Percentiles rank a stretch among this genome's conserved stretches.
phyloP scores from a whole-genome alignment of 1,140 invertebrate genomes.

The Nylanderia fulva region DNA sequence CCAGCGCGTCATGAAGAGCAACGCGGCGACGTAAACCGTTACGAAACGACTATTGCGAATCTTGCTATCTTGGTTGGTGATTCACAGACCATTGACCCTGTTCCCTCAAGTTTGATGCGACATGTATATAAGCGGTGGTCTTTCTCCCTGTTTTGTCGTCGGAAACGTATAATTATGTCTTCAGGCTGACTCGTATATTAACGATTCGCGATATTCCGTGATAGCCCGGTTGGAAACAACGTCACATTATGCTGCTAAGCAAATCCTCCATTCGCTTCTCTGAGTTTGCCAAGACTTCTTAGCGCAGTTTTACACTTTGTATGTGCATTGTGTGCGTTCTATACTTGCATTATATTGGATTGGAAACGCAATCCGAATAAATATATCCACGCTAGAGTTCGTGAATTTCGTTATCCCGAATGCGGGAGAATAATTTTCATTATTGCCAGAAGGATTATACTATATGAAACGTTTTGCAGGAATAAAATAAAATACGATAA shows the following conservation, averaged over 20 bases:
- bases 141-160: conserved; percentile 32
- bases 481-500: no score
- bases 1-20: conserved; percentile 34
- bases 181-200: conserved; percentile 37
- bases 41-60: conserved; percentile 50
- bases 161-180: conserved; percentile 42
- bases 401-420: conserved; percentile 1
- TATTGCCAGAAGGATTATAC: not conserved
- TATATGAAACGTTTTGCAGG: not conserved
- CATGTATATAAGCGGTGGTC: conserved; percentile 6
- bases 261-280: not conserved
- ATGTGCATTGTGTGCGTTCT: not conserved
- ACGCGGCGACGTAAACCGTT: conserved; percentile 51
- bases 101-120: conserved; percentile 34
- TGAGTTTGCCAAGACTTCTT: conserved; percentile 23
- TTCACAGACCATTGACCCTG: conserved; percentile 59
- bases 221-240: conserved; percentile 17
- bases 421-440: conserved; percentile 3
- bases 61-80: conserved; percentile 41
- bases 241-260: conserved; percentile 18
- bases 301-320: not conserved
- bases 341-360: not conserved
- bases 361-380: conserved; percentile 24
- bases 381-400: not conserved
- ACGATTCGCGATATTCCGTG: conserved; percentile 21